Conservation (phyloP, 2,113 vertebrate species). For the Zosterops lateralis region DNA sequence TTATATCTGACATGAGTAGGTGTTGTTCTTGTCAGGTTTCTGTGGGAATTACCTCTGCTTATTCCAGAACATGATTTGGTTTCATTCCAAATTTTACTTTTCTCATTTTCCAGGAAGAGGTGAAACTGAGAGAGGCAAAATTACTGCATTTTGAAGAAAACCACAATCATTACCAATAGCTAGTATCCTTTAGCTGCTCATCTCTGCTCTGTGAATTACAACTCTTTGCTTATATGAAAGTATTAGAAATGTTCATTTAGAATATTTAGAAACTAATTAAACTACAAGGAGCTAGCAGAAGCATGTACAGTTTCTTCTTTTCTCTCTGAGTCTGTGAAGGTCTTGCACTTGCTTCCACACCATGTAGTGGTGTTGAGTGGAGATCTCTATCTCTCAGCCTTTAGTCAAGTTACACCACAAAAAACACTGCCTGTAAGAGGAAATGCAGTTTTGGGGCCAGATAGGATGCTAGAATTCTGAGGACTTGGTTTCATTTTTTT, state of each 20-base stretch:
- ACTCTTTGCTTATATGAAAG: not conserved
- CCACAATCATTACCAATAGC: not conserved
- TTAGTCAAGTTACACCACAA: not conserved
- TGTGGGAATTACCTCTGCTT: not conserved
- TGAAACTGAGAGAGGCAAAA: not conserved
- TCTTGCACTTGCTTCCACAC: not conserved
- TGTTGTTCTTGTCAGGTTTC: not conserved
- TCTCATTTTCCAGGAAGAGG: not conserved
- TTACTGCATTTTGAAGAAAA: not conserved
- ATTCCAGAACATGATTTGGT: not conserved
- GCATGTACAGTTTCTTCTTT: not conserved
- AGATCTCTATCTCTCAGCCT: constrained; percentile 3
- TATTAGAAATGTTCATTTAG: not conserved
- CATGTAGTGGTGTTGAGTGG: not conserved
- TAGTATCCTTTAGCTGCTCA: not conserved
- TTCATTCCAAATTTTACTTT: not conserved
- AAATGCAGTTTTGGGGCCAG: not conserved
- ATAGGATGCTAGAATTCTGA: not conserved
- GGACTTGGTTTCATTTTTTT: not conserved
- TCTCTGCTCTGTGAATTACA: not conserved
- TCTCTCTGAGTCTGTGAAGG: not conserved
- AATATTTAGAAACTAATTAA: not conserved
- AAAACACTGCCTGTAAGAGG: not conserved
- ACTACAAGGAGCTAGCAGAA: not conserved
- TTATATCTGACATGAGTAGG: not conserved